A percentile compares a stretch with the other conserved stretches of the same genome.
Conservation (phyloP, 53 echinoderm and acorn worm genomes). For the Stichopus horrens region DNA sequence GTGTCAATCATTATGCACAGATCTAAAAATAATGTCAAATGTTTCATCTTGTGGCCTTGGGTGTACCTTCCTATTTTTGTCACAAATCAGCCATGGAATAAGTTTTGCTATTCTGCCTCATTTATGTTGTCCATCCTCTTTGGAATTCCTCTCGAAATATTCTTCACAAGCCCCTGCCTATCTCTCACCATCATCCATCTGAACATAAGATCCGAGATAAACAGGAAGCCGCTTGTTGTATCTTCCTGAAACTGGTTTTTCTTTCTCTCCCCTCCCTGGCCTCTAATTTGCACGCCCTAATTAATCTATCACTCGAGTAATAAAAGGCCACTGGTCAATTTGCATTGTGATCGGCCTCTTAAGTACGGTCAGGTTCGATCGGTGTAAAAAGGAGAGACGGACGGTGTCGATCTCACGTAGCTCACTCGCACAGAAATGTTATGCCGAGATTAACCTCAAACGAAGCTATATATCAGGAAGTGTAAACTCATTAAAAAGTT, state of each 20-base stretch:
- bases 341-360: not conserved
- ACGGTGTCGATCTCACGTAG: not conserved
- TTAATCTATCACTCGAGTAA: conserved; percentile 21
- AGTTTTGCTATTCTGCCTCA: no score
- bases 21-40: no score
- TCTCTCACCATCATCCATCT: no score
- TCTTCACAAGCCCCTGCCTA: no score
- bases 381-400: not conserved
- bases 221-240: conserved; percentile 16
- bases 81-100: no score
- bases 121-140: no score
- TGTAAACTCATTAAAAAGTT: not conserved
- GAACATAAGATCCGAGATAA: not conserved
- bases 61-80: no score
- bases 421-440: not conserved
- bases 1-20: no score
- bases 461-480: not conserved
- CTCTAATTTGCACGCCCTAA: conserved; percentile 32
- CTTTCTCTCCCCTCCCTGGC: not conserved
- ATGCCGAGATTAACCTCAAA: not conserved
- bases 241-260: conserved; percentile 11
- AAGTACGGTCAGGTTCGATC: not conserved
- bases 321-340: not conserved
- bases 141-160: no score
- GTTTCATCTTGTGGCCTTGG: no score